A percentile compares a stretch with the other conserved stretches of the same genome.
Evolutionary conservation across 2,888 invertebrate species (phyloP).

Genomic region (Polydrusus cervinus): DNA sequence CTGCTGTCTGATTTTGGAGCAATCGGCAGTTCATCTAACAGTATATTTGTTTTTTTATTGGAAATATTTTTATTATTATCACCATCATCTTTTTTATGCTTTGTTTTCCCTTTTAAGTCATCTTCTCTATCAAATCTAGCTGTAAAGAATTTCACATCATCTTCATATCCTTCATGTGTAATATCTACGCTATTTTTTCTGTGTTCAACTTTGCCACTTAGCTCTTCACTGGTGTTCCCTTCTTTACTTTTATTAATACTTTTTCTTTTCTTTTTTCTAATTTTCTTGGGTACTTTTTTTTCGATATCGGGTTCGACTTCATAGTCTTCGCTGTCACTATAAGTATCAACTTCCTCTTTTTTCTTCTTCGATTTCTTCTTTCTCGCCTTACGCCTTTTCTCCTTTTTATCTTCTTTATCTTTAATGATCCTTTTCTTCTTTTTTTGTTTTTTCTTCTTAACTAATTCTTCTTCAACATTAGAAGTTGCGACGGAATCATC

Average conservation of each 20-base stretch:
- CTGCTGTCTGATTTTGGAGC: constrained; percentile 10
- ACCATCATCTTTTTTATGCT: constrained; percentile 27
- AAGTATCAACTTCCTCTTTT: constrained; percentile 10
- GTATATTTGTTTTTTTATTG: constrained; percentile 29
- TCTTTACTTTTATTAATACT: constrained; percentile 5
- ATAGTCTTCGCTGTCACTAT: background rate
- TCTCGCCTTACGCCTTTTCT: constrained; percentile 34
- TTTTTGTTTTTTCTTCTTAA: constrained; percentile 54
- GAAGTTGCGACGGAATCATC: constrained; percentile 29
- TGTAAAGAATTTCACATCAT: constrained; percentile 55
- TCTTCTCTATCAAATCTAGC: constrained; percentile 55
- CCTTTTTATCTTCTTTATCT: constrained; percentile 25
- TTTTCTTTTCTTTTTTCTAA: constrained; percentile 38
- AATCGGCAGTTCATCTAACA: constrained; percentile 36
- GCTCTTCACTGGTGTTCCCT: constrained; percentile 8
- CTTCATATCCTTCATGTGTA: constrained; percentile 54
- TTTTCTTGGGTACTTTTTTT: constrained; percentile 57
- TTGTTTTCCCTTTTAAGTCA: constrained; percentile 41
- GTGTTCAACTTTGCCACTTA: background rate
- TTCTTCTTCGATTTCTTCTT: constrained; percentile 46
- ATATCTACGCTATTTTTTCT: constrained; percentile 39
- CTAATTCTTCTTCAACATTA: constrained; percentile 38
- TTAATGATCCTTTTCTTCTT: constrained; percentile 47
- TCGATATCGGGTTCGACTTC: constrained; percentile 17
- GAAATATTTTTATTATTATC: constrained; percentile 12